phyloP scores from a whole-genome alignment of 2,113 vertebrate genomes.

The Ondatra zibethicus region DNA sequence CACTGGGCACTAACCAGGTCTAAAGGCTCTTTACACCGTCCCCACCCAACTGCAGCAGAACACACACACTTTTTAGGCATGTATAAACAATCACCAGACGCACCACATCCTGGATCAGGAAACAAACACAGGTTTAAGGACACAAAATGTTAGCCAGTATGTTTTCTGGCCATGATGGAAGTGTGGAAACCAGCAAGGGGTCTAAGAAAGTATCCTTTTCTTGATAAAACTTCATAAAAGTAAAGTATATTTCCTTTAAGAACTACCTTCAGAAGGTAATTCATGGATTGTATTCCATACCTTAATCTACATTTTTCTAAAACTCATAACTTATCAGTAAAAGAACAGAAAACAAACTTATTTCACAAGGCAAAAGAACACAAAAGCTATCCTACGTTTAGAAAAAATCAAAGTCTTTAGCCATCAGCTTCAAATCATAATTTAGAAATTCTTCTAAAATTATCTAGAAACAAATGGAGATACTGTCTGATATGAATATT shows the following conservation, averaged over 20 bases:
- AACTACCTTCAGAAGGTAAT: not conserved
- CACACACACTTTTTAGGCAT: slow-evolving; percentile 6
- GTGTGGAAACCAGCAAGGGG: not conserved
- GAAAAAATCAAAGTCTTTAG: slow-evolving; percentile 19
- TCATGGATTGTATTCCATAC: not conserved
- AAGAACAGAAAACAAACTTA: slow-evolving; percentile 43
- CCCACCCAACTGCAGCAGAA: not conserved
- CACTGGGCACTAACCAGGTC: not conserved
- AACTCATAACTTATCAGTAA: not conserved
- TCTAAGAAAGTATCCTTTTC: not conserved
- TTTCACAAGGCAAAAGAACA: slow-evolving; percentile 42
- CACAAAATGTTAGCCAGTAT: not conserved
- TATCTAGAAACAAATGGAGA: slow-evolving; percentile 9
- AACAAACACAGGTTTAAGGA: slow-evolving; percentile 29
- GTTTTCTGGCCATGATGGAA: slow-evolving; percentile 16
- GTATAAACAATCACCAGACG: slow-evolving; percentile 33
- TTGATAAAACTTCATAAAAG: slow-evolving; percentile 22
- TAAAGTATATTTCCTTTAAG: slow-evolving; percentile 38
- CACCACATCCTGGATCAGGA: not conserved
- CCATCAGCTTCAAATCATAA: slow-evolving; percentile 44
- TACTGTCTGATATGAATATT: slow-evolving; percentile 17
- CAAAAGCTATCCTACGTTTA: slow-evolving; percentile 1
- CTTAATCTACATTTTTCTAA: slow-evolving; percentile 14
- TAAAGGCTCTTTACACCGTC: slow-evolving; percentile 3
- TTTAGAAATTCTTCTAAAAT: slow-evolving; percentile 28